Conservation (phyloP, 2,113 vertebrate species). For the Poeciliopsis prolifica region DNA sequence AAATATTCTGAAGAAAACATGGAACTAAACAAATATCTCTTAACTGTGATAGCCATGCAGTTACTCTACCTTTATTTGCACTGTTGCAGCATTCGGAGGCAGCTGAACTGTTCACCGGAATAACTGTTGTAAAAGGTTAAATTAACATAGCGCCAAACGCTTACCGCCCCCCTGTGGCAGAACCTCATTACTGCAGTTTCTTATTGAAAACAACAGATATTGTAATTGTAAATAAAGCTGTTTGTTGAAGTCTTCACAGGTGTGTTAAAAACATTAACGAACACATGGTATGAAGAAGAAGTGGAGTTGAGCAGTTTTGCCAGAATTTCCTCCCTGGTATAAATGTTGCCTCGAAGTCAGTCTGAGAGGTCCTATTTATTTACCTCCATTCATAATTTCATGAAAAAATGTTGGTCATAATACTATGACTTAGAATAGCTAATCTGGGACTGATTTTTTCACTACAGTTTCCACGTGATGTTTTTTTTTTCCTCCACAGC, state of each 20-base stretch:
- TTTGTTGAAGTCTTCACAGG: no score
- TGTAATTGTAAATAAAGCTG: no score
- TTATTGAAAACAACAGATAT: no score
- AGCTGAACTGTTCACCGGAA: conserved; percentile 57
- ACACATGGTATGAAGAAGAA: no score
- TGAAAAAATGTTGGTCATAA: neutral
- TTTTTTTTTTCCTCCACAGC: neutral
- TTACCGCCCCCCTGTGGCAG: conserved; percentile 46
- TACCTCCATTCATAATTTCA: neutral
- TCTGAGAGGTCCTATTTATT: neutral
- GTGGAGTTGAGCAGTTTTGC: no score
- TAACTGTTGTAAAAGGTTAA: conserved; percentile 22
- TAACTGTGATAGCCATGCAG: neutral
- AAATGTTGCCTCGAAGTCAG: neutral
- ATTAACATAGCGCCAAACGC: neutral
- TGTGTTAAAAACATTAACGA: no score
- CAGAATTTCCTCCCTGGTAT: no score
- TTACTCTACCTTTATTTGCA: conserved; percentile 46
- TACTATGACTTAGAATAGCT: neutral
- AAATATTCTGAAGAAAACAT: neutral
- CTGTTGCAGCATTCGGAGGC: conserved; percentile 44
- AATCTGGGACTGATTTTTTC: neutral
- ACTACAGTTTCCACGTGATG: neutral
- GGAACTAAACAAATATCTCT: neutral
- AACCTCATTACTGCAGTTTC: conserved; percentile 34